A percentile compares a stretch with the other conserved stretches of the same genome.
Conservation (phyloP, 2,888 invertebrate genomes). For the Heliconius sara region DNA sequence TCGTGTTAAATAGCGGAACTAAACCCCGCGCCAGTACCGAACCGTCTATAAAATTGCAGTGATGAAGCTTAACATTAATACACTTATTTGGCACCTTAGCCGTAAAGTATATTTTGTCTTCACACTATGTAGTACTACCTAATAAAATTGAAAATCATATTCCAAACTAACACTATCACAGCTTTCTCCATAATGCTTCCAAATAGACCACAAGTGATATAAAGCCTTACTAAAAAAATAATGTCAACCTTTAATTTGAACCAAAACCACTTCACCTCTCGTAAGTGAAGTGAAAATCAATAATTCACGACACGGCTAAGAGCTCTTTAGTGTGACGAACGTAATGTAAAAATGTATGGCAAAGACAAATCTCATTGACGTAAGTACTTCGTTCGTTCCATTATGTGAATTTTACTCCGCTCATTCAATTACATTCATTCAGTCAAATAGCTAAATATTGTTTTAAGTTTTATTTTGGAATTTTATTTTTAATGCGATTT, state of each 20-base stretch:
- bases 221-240: conserved; percentile 19
- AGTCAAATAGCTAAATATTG: conserved; percentile 7
- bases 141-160: too few species aligned
- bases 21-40: too few species aligned
- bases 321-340: conserved; percentile 40
- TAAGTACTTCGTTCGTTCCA: conserved; percentile 45
- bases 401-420: conserved; percentile 48
- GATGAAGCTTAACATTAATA: too few species aligned
- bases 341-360: conserved; percentile 39
- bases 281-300: conserved; percentile 44
- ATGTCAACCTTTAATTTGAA: conserved; percentile 22
- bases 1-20: too few species aligned
- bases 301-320: conserved; percentile 41
- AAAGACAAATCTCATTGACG: conserved; percentile 46
- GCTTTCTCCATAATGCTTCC: not conserved
- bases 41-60: too few species aligned
- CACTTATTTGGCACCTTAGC: too few species aligned
- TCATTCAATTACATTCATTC: conserved; percentile 41
- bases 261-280: conserved; percentile 33
- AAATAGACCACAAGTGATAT: conserved; percentile 5
- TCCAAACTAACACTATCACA: not conserved
- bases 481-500: not conserved
- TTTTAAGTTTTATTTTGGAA: not conserved
- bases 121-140: too few species aligned
- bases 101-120: too few species aligned